Evolutionary conservation across 1,140 invertebrate species (phyloP), one percentile per base, ranked within the genome.

Genomic region (Panagrolaimus sp.): DNA sequence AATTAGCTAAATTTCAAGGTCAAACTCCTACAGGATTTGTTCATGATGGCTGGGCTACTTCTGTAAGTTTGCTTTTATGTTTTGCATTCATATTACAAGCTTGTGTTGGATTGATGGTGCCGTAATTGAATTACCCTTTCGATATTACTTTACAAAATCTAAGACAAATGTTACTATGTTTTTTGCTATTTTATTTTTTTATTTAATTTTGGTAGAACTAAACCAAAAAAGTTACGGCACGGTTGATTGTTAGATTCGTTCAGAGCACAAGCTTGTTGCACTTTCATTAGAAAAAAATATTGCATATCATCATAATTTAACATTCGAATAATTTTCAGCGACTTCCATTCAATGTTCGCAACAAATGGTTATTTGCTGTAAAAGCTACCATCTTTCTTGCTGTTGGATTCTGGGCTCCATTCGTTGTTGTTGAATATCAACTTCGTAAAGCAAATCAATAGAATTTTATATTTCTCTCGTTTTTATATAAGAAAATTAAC

Each of bases 341-440:
- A 26, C 67, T 77, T 43, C 76, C 76, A 17, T 77, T 77, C 76
- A 69, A 70, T 58, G 70, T 70, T 43, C 55, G 55, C 52, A 78
- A 76, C 71, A 70, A 63, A 28, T 75, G 69, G 62, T 28, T 43
- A 26, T 78, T 73, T 62, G 67, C 68, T 62, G 43, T 48, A 7
- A 76, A 77, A 64, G 76, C 72, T 15, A 58, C 70, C 32, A 44
- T 68, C 47, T 77, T 74, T 66, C 64, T 74, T 43, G 71, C 70
- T 55, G 12, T 68, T 45, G 76, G 73, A 64, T 78, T 78, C 72
- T 76, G 76, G 72, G 67, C 71, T 55, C 76, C 76, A 12, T 78
- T 78, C 76, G 69, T 78, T 63, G 76, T 77, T 28, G 73, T 69
- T 43, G 75, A 77, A 55, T 77, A 77, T 47, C 75, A 77, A 58